phyloP scores from a whole-genome alignment of 2,797 vertebrate species.

The Numenius phaeopus region DNA sequence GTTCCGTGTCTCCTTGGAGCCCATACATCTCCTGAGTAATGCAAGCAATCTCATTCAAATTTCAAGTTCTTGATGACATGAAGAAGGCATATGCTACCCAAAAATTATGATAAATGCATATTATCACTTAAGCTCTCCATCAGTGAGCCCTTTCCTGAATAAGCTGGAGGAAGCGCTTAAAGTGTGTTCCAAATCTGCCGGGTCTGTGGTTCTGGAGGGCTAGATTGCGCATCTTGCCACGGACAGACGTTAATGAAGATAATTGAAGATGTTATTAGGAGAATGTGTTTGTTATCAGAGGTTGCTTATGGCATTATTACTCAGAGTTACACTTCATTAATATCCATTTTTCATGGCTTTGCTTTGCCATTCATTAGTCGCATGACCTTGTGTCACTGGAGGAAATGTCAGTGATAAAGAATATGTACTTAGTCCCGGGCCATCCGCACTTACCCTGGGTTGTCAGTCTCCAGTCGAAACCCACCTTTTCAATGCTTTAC shows the following conservation, averaged over 20 bases:
- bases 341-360: slow-evolving; percentile 82
- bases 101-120: slow-evolving; percentile 72
- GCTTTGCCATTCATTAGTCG: slow-evolving; percentile 67
- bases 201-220: slow-evolving; percentile 53
- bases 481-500: background rate
- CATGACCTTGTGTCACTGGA: slow-evolving; percentile 83
- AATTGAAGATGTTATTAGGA: slow-evolving; percentile 89
- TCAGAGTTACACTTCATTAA: slow-evolving; percentile 87
- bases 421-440: background rate
- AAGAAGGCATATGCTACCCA: background rate
- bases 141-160: background rate
- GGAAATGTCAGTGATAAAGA: slow-evolving; percentile 83
- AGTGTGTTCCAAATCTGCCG: background rate
- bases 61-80: background rate
- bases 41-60: slow-evolving; percentile 24
- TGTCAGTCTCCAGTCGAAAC: background rate
- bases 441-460: background rate
- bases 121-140: slow-evolving; percentile 40
- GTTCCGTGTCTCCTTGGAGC: background rate
- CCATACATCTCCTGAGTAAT: background rate
- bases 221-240: background rate
- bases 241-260: slow-evolving; percentile 77
- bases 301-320: slow-evolving; percentile 83
- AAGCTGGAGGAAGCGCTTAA: background rate
- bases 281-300: slow-evolving; percentile 87